phyloP scores from a whole-genome alignment of 2,113 vertebrate genomes.

The Petrocephalus zakoni region DNA sequence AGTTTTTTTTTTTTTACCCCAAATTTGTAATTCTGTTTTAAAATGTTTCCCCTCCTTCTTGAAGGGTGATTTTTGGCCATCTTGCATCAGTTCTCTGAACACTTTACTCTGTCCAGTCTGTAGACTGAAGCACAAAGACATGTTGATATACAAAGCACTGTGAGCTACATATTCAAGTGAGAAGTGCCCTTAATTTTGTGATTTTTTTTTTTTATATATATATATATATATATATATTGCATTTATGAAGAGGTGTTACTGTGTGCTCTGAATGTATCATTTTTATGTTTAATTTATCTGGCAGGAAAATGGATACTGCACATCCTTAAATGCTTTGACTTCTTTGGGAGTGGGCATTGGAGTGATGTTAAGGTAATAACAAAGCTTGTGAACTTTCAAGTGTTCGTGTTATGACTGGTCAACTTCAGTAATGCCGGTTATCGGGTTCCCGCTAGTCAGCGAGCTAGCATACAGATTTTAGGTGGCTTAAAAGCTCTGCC shows the following conservation, averaged over 20 bases:
- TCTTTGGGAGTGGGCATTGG: neutral
- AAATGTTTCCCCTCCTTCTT: neutral
- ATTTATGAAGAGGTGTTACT: neutral
- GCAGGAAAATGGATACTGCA: neutral
- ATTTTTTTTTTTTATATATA: neutral
- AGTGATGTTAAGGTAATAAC: neutral
- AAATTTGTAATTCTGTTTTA: neutral
- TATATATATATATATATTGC: neutral
- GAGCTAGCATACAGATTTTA: neutral
- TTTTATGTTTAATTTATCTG: conserved; percentile 11
- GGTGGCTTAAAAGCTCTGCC: neutral
- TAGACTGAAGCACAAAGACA: conserved; percentile 30
- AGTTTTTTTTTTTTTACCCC: neutral
- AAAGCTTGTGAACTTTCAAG: neutral
- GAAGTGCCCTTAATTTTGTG: conserved; percentile 10
- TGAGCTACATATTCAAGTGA: neutral
- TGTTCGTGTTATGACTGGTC: neutral
- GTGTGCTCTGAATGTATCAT: neutral
- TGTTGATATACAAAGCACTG: neutral
- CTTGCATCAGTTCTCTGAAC: conserved; percentile 15
- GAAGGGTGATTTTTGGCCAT: conserved; percentile 20
- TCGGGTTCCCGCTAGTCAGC: neutral
- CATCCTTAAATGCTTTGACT: neutral
- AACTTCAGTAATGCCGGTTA: neutral
- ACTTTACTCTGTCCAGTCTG: conserved; percentile 18